Evolutionary conservation across 2,888 invertebrate genomes (phyloP).

Genomic region (Heliconius cydno): DNA sequence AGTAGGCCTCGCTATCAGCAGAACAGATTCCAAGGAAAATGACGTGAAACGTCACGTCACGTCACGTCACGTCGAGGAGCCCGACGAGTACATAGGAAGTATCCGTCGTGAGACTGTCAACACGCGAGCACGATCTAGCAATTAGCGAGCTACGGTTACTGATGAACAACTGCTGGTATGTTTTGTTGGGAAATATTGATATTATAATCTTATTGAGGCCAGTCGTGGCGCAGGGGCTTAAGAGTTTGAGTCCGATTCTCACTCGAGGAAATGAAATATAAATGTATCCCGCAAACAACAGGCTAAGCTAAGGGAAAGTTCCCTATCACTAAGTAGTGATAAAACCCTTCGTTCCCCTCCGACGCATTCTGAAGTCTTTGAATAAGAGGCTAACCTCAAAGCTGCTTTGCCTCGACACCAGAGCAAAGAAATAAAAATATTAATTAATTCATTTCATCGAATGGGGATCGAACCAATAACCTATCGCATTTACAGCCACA

Average conservation of each 20-base stretch:
- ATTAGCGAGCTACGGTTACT: slow-evolving; percentile 22
- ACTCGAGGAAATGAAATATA: background rate
- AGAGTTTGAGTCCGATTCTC: too few relatives aligned
- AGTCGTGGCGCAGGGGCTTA: too few relatives aligned
- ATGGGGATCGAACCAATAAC: background rate
- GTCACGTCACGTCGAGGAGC: background rate
- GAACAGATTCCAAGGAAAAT: slow-evolving; percentile 14
- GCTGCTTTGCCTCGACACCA: background rate
- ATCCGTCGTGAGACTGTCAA: slow-evolving; percentile 33
- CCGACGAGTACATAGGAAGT: slow-evolving; percentile 27
- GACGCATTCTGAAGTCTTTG: too few relatives aligned
- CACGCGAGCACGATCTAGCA: slow-evolving; percentile 29
- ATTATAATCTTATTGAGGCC: too few relatives aligned
- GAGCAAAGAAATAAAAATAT: background rate
- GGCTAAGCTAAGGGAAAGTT: too few relatives aligned
- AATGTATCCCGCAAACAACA: background rate
- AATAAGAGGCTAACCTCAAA: too few relatives aligned
- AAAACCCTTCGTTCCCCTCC: background rate
- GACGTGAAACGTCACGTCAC: slow-evolving; percentile 5
- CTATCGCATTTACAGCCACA: too few relatives aligned
- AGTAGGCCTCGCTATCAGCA: background rate
- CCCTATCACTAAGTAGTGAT: too few relatives aligned
- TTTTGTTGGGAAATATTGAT: background rate
- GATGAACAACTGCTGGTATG: background rate
- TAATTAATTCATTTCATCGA: background rate